Evolutionary conservation across 2,888 invertebrate species (phyloP), one percentile per base, ranked within the genome.

Genomic region (Mythimna lalbum): DNA sequence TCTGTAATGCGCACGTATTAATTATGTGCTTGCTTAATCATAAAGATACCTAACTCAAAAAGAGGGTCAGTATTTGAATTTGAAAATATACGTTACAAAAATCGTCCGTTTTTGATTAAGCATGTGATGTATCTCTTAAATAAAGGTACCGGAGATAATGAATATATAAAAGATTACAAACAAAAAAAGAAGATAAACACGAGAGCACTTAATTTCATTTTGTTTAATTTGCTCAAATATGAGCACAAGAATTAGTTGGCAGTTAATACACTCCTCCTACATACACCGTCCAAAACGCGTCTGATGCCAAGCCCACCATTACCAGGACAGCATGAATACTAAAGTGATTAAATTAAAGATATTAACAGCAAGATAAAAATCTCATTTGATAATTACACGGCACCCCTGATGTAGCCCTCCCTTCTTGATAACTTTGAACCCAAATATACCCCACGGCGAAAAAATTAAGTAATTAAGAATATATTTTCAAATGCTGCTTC

Each of bases 371-470:
- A 85, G 90, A 90, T 90, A 89, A 91, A 90, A 90, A 89, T 86
- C 88, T 85, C 88, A 91, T 91, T 91, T 89, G 85, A 80, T 90
- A 91, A 90, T 90, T 88, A 88, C 83, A 69, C 50, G 62, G 76
- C 84, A 83, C 83, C 49, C 65, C 66, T 69, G 75, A 76, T 75
- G 74, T 71, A 76, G 76, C 78, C 71, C 68, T 49, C 69, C 52
- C 23, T 72, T 53, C 69, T 63, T 69, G 83, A 83, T 82, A 84
- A 84, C 73, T 72, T 81, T 76, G 69, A 66, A 73, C 72, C 66
- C 55, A 75, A 82, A 78, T 73, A 63, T 43, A 70, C 53, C 57
- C 57, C 27, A 53, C 66, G 70, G 63, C 62, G 62, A 73, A 79
- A 75, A 80, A 78, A 84, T 82, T 84, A 80, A 84, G 78, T 84